Evolutionary conservation across 2,113 vertebrate genomes (phyloP), one percentile per base, ranked within the genome.

Genomic region (Menura novaehollandiae): DNA sequence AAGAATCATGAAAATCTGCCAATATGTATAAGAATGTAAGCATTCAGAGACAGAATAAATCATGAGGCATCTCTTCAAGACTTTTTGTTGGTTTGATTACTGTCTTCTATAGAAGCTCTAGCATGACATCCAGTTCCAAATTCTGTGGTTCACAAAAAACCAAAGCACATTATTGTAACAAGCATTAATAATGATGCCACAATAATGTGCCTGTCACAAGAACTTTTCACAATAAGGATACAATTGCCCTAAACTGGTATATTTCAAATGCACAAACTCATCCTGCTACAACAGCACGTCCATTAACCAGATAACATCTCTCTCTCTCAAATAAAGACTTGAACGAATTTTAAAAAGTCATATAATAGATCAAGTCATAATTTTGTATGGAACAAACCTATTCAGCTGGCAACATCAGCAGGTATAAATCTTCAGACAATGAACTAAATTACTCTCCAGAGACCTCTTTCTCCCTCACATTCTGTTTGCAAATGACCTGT

Each of bases 401-500:
- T 79, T 81, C 74, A 95, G 11, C 24, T 84, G 73, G n/a, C 18
- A 69, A 91, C 35, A 85, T 28, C 43, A 80, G 33, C 56, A 71
- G n/a, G 51, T 66, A 77, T 85, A 91, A 85, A 80, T 83, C 76
- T 91, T 91, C 71, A 88, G 49, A 69, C 17, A 69, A 78, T 30
- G 46, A 66, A 84, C 41, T 90, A 81, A 76, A 64, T 82, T 86
- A 58, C 19, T 91, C 78, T n/a, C 41, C 24, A 73, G 30, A 86
- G 39, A 91, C 18, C 28, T 84, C 2, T 1, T 62, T 85, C 56
- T 91, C 24, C 28, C 46, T 62, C 66, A 74, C n/a, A 37, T 71
- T 86, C 39, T 53, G 39, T 85, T 96, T 93, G 82, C 64, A 94
- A 93, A 94, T 92, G 75, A 91, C 69, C 37, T 94, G n/a, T 85